These are phyloP conservation scores for Drosophila atripex DNA, from an alignment of 2,888 invertebrate genomes.

Conservation along the genomic window DNA sequence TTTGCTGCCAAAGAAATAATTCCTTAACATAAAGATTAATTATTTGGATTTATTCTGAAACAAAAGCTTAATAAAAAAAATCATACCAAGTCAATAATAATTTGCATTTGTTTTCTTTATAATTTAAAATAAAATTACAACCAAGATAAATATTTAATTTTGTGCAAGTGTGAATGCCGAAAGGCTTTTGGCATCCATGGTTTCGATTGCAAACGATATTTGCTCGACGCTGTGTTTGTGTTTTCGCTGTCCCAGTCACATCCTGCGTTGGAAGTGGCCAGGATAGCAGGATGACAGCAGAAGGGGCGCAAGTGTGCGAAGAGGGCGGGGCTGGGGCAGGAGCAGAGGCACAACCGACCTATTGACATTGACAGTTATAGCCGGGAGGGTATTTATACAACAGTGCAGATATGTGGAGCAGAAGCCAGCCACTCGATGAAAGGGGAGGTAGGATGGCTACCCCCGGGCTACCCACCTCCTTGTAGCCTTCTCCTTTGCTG, in stretches of 20 bases:
- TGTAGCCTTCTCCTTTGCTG: conserved; percentile 16
- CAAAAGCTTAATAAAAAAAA: not conserved
- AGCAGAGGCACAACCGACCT: conserved; percentile 19
- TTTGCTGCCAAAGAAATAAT: not conserved
- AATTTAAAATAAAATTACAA: not conserved
- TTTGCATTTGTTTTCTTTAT: not conserved
- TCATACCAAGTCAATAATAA: not conserved
- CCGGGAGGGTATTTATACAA: conserved; percentile 64
- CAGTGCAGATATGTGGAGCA: conserved; percentile 41
- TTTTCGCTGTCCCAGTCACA: conserved; percentile 39
- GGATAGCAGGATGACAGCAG: conserved; percentile 7
- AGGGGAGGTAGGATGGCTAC: not conserved
- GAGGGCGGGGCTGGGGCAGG: not conserved
- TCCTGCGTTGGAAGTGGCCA: conserved; percentile 61
- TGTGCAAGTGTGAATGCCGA: conserved; percentile 22
- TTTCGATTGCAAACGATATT: conserved; percentile 41
- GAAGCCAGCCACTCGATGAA: conserved; percentile 38
- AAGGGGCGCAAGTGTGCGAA: not conserved
- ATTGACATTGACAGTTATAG: conserved; percentile 78
- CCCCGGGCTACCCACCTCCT: not conserved
- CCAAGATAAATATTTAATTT: conserved; percentile 4
- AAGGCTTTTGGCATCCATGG: conserved; percentile 34
- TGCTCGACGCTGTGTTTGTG: conserved; percentile 30
- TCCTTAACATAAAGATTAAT: not conserved
- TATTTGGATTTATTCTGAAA: not conserved